Evolutionary conservation across 2,888 invertebrate genomes (phyloP), one percentile per base, ranked within the genome.

Genomic region (Eulithis prunata): DNA sequence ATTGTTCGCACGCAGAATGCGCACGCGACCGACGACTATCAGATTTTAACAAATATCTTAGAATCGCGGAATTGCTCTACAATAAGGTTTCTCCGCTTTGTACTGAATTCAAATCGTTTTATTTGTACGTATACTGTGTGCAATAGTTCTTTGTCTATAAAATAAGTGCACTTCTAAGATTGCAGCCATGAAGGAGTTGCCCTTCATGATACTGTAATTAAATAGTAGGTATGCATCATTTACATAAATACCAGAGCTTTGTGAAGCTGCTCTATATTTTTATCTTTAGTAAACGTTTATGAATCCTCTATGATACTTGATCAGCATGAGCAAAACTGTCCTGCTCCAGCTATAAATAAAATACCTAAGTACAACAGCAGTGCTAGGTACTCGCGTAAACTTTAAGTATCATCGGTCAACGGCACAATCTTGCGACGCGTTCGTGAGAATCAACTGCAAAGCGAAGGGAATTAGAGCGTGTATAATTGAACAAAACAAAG

Each of bases 1-100:
- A 82, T 78, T 73, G 74, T 73, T 69, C 72, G 73, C 70, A 70
- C 63, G 71, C 69, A 75, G 74, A 76, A 78, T 76, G 75, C 76
- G 71, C 75, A 75, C 77, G 70, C 77, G 70, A 66, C 62, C 77
- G 71, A 65, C 62, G 62, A 70, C 78, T 75, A 73, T 77, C 77
- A 74, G 78, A 78, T 78, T 79, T 78, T 77, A 79, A 79, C 77
- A 77, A 80, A 60, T 49, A 63, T 41, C 49, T 77, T 73, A 77
- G 75, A 75, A 82, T 83, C 81, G 79, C 79, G 80, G 79, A 81
- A 80, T 83, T 78, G 78, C 72, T 77, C 81, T 77, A 65, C 78
- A 80, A 82, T 88, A 66, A 78, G 80, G 84, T 88, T 87, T 87
- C 86, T 79, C 84, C 77, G 65, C 75, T 73, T 56, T 70, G 78